Percentiles rank a stretch among this genome's conserved stretches.
phyloP scores from a whole-genome alignment of 1,140 invertebrate genomes.

The Tetramorium alpestre region DNA sequence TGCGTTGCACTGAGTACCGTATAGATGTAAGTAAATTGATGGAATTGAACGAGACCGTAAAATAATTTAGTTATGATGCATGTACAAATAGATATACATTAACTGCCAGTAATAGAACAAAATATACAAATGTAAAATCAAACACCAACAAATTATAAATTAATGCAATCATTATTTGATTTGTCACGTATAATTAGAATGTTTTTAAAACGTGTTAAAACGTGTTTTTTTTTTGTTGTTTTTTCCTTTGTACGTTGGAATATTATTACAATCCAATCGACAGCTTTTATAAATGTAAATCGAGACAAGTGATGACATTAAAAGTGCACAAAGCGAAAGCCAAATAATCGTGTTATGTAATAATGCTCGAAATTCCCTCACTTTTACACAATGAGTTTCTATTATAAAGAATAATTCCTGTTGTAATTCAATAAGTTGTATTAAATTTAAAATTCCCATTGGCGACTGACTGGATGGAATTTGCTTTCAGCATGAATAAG shows the following conservation, averaged over 20 bases:
- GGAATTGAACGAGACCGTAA: background rate
- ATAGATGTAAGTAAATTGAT: slow-evolving; percentile 16
- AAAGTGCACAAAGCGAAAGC: slow-evolving; percentile 38
- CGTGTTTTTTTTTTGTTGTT: background rate
- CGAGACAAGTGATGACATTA: slow-evolving; percentile 12
- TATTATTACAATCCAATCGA: slow-evolving; percentile 2
- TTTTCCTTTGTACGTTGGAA: background rate
- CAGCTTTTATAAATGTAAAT: slow-evolving; percentile 27
- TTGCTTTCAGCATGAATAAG: slow-evolving; percentile 8
- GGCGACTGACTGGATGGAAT: background rate
- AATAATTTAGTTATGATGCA: slow-evolving; percentile 20
- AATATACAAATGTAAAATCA: slow-evolving; percentile 29
- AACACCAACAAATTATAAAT: slow-evolving; percentile 14
- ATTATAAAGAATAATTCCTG: slow-evolving; percentile 32
- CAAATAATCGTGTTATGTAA: slow-evolving; percentile 40
- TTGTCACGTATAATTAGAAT: background rate
- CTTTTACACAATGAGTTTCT: slow-evolving; percentile 3
- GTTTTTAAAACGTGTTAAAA: background rate
- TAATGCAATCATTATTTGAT: slow-evolving; percentile 31
- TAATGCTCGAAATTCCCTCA: slow-evolving; percentile 38
- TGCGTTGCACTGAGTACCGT: too few relatives aligned
- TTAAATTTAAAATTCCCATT: slow-evolving; percentile 37
- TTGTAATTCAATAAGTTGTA: slow-evolving; percentile 20
- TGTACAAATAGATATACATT: background rate
- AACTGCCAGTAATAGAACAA: background rate